Evolutionary conservation across 2,797 vertebrate species (phyloP).

Genomic region (Cossypha heuglini): DNA sequence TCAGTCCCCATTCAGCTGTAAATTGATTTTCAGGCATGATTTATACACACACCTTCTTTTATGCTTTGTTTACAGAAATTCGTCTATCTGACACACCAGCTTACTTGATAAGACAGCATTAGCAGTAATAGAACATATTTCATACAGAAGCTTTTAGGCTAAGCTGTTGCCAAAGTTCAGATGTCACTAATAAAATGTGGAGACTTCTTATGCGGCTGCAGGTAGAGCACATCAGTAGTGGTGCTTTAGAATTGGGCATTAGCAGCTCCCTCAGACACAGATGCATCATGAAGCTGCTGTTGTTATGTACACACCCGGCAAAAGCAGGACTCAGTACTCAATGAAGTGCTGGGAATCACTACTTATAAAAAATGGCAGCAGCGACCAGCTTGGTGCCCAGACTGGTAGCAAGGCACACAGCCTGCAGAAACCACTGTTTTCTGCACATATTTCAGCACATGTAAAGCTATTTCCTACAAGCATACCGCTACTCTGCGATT

Average conservation of each 20-base stretch:
- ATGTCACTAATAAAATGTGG: constrained; percentile 49
- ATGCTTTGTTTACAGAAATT: constrained; percentile 12
- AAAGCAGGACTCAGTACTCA: neutral
- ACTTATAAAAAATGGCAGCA: neutral
- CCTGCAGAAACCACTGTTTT: neutral
- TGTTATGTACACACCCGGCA: neutral
- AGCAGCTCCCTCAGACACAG: neutral
- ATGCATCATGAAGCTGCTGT: neutral
- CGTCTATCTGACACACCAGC: neutral
- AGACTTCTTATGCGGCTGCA: constrained; percentile 33
- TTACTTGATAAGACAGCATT: neutral
- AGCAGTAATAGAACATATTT: neutral
- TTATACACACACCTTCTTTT: neutral
- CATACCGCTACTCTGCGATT: neutral
- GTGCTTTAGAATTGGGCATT: constrained; percentile 36
- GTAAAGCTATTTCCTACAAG: neutral
- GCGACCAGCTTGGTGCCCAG: neutral
- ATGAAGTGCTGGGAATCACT: neutral
- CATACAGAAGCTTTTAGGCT: constrained; percentile 20
- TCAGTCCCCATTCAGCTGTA: neutral
- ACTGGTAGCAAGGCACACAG: neutral
- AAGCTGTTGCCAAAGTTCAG: constrained; percentile 53
- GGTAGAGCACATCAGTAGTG: neutral
- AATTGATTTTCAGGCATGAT: constrained; percentile 4
- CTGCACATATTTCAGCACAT: neutral